These are phyloP conservation scores for Nomada goodeniana DNA, from an alignment of 2,888 invertebrate genomes.

Conservation along the genomic window DNA sequence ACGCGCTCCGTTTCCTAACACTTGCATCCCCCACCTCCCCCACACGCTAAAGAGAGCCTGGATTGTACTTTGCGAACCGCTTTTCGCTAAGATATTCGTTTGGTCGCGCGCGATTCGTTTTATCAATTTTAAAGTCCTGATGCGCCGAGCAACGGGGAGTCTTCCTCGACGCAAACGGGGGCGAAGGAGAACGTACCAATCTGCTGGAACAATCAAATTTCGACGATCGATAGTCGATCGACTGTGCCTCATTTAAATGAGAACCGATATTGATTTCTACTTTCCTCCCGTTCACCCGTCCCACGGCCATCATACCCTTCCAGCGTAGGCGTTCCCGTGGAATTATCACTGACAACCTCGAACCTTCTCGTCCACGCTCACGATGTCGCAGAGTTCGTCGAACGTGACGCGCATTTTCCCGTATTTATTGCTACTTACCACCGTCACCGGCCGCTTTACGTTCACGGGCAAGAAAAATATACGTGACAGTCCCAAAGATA, in stretches of 20 bases:
- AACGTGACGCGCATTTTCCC: not conserved
- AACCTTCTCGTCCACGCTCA: not conserved
- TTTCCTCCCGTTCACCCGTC: not conserved
- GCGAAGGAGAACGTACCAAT: too few species aligned
- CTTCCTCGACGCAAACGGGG: not conserved
- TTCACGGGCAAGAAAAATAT: not conserved
- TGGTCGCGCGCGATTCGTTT: not conserved
- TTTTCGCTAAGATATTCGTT: not conserved
- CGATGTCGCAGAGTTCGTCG: not conserved
- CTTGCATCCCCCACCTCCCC: not conserved
- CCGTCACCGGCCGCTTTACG: not conserved
- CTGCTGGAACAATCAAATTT: not conserved
- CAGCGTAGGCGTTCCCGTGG: not conserved
- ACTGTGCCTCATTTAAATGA: constrained; percentile 21
- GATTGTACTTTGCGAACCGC: not conserved
- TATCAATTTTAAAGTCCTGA: not conserved
- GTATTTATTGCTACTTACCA: constrained; percentile 16
- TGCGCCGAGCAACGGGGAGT: not conserved
- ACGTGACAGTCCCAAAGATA: not conserved
- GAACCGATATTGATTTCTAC: constrained; percentile 20
- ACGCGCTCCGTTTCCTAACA: not conserved
- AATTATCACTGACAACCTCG: not conserved
- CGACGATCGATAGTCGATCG: not conserved
- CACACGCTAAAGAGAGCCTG: not conserved
- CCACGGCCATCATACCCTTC: not conserved